Conservation (phyloP, 2,797 vertebrate species). For the Enteromius argenteus region DNA sequence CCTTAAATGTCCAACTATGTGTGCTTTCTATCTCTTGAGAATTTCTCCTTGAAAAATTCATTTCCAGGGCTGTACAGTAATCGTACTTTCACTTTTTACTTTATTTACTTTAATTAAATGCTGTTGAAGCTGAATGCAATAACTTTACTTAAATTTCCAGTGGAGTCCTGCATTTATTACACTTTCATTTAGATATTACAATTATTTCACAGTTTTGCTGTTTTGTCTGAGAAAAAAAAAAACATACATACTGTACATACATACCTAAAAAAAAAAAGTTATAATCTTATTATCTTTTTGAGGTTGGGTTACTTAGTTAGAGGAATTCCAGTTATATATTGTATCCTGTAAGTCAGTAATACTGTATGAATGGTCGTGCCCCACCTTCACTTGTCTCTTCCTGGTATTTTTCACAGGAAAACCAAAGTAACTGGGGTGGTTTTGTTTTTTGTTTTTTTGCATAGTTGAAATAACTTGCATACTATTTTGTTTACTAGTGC, state of each 20-base stretch:
- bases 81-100: not conserved
- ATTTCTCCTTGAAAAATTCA: not conserved
- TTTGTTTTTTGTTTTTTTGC: not conserved
- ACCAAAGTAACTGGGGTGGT: not conserved
- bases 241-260: not conserved
- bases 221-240: not conserved
- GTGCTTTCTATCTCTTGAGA: not conserved
- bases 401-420: constrained; percentile 3
- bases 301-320: not conserved
- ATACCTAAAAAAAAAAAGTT: not conserved
- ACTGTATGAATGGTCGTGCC: not conserved
- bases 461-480: not conserved
- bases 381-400: not conserved
- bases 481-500: not conserved
- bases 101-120: not conserved
- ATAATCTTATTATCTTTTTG: not conserved
- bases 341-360: not conserved
- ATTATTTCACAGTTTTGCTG: not conserved
- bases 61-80: too few relatives aligned
- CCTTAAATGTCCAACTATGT: not conserved
- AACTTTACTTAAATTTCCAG: not conserved
- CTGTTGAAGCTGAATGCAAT: not conserved
- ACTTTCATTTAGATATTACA: not conserved
- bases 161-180: too few relatives aligned
- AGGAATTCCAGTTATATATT: not conserved